These are phyloP conservation scores for Heteromurus nitidus DNA, from an alignment of 2,888 invertebrate genomes.

Conservation along the genomic window DNA sequence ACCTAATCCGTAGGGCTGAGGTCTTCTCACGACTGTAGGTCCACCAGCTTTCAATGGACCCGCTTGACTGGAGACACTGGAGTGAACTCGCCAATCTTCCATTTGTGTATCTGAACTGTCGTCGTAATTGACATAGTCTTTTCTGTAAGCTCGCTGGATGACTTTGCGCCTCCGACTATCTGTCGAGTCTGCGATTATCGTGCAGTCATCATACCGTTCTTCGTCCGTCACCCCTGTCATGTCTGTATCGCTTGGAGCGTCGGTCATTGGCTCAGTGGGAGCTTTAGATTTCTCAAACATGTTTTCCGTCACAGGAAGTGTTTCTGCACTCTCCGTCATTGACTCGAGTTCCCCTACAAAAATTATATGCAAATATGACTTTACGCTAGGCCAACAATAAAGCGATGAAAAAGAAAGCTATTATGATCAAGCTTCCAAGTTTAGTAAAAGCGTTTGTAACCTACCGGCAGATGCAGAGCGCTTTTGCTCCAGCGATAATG, in stretches of 20 bases:
- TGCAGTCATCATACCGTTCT: slow-evolving; percentile 6
- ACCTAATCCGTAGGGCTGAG: too few relatives aligned
- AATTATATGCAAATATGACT: too few relatives aligned
- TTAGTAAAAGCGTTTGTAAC: too few relatives aligned
- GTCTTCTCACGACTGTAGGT: too few relatives aligned
- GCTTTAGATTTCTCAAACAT: background rate
- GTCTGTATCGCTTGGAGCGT: slow-evolving; percentile 20
- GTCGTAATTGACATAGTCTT: slow-evolving; percentile 27
- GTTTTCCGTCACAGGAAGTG: background rate
- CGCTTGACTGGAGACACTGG: background rate
- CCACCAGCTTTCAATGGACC: too few relatives aligned
- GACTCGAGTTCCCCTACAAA: slow-evolving; percentile 6
- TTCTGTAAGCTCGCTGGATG: slow-evolving; percentile 42
- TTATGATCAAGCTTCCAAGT: too few relatives aligned
- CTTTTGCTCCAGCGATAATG: slow-evolving; percentile 22
- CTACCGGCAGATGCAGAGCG: slow-evolving; percentile 53
- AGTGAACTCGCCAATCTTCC: slow-evolving; percentile 27
- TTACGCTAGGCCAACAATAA: too few relatives aligned
- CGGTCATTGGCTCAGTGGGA: background rate
- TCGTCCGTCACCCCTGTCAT: background rate
- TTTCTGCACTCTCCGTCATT: background rate
- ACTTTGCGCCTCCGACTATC: background rate
- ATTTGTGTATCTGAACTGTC: slow-evolving; percentile 8
- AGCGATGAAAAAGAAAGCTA: too few relatives aligned
- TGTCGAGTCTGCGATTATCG: background rate